Base-by-base conservation (phyloP, 2,113 vertebrate genomes). In the Pterocles gutturalis region DNA sequence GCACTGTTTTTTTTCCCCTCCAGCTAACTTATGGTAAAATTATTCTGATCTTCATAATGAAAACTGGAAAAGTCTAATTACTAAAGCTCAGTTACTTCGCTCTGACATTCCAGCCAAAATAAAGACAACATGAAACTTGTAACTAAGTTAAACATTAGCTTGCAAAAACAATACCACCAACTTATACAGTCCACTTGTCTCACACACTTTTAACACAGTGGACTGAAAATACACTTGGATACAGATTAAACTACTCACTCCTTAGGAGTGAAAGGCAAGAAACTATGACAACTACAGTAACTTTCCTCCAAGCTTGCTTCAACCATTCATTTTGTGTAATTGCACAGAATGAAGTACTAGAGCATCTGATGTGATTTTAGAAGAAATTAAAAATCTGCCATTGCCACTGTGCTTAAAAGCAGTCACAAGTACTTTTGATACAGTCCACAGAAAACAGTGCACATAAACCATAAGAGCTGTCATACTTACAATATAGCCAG, bases 401-500 rank as follows among this genome's bases (percentile, higher is more conserved):
- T 49, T 86, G 76, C 58, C 24, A 78, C 2, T 85, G 75, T 51
- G 67, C 85, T 85, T 66, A 91, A 91, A 91, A 90, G 48, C 55
- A 88, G 36, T 25, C 61, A 62, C 17, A 12, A 90, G 34, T 24
- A 83, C 22, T 76, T 92, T n/a, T 77, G 45, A 81, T 72, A 66
- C 34, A 72, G 41, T 13, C 11, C 79, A 58, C 33, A 60, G 69
- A 87, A 92, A 85, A 90, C 2, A 7, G n/a, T 2, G 17, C 34
- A 55, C 5, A 58, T 5, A 92, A 83, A 81, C 25, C 31, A 55
- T 70, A 81, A 81, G 17, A 90, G 49, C 9, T n/a, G n/a, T 29
- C 84, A 57, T 94, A 98, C 99, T 99, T 97, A 99, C 99, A 5
- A 99, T 99, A 95, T 99, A 99, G 92, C 99, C 99, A 61, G 99